Conservation (phyloP, 1,140 invertebrate genomes). For the Anagrus nilaparvatae region DNA sequence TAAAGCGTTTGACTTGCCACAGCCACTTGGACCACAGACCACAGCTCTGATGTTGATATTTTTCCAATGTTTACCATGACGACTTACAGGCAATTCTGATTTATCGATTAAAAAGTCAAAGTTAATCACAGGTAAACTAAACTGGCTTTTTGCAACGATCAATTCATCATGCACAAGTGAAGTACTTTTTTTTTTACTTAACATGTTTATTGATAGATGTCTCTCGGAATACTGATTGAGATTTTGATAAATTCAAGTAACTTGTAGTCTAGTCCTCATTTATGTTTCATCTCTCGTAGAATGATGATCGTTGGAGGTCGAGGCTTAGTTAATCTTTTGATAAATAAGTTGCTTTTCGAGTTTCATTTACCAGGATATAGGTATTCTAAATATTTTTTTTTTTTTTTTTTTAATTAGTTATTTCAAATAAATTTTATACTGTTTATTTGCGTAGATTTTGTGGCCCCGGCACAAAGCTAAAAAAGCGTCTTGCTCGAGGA, state of each 20-base stretch:
- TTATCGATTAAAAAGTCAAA: constrained; percentile 1
- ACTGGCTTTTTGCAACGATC: too few relatives aligned
- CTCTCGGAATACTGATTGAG: background rate
- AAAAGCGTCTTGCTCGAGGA: constrained; percentile 19
- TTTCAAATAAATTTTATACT: too few relatives aligned
- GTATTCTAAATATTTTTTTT: too few relatives aligned
- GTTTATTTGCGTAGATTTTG: too few relatives aligned
- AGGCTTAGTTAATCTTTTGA: constrained; percentile 26
- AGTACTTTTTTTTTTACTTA: constrained; percentile 18
- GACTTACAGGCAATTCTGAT: background rate
- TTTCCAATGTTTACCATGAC: constrained; percentile 16
- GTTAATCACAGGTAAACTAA: constrained; percentile 8
- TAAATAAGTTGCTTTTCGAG: constrained; percentile 29
- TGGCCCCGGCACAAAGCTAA: constrained; percentile 31
- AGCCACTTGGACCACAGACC: constrained; percentile 17
- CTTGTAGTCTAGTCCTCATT: too few relatives aligned
- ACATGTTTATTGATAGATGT: background rate
- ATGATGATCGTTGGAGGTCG: constrained; percentile 8
- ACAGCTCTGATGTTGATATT: constrained; percentile 17
- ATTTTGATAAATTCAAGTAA: constrained; percentile 1
- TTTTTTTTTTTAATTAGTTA: too few relatives aligned
- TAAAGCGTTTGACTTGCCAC: constrained; percentile 22
- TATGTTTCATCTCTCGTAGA: background rate
- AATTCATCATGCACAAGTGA: too few relatives aligned
- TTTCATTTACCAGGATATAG: constrained; percentile 25